Percentiles rank a stretch among this genome's conserved stretches.
Evolutionary conservation across 2,797 vertebrate genomes (phyloP).

Genomic region (Orestias chungarensis): DNA sequence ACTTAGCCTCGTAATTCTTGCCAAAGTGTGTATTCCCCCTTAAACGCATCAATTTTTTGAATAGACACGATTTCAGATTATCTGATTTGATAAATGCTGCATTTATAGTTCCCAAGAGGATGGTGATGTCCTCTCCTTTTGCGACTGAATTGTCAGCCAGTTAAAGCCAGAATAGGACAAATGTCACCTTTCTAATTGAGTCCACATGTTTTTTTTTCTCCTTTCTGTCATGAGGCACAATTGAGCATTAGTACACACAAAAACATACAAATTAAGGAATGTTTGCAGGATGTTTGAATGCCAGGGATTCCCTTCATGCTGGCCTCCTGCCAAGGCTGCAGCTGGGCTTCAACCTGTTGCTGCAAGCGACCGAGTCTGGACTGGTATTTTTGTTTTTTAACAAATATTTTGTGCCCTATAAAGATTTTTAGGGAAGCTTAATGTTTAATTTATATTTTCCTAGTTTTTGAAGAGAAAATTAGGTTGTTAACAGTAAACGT

Average conservation of each 20-base stretch:
- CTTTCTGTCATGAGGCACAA: conserved; percentile 45
- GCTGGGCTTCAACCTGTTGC: conserved; percentile 59
- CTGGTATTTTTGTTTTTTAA: conserved; percentile 33
- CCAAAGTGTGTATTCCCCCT: conserved; percentile 8
- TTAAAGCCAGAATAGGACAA: conserved; percentile 43
- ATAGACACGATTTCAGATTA: conserved; percentile 3
- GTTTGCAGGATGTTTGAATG: conserved; percentile 68
- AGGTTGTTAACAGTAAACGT: conserved; percentile 19
- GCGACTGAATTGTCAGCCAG: conserved; percentile 44
- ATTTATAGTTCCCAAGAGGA: conserved; percentile 38
- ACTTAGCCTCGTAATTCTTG: background rate
- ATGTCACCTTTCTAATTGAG: conserved; percentile 55
- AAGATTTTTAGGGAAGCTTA: background rate
- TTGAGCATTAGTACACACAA: conserved; percentile 43
- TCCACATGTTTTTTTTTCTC: conserved; percentile 55
- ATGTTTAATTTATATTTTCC: conserved; percentile 19
- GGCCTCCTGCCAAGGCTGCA: conserved; percentile 62
- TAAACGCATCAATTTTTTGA: conserved; percentile 16
- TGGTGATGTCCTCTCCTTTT: conserved; percentile 37
- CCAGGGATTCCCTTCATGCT: conserved; percentile 73
- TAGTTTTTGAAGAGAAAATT: background rate
- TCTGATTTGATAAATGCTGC: conserved; percentile 19
- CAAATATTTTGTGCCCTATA: background rate
- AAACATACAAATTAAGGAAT: conserved; percentile 64
- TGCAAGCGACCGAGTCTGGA: conserved; percentile 34